Percentiles rank a stretch among this genome's conserved stretches.
These are phyloP conservation scores for Toxostoma redivivum DNA, from an alignment of 2,113 vertebrate genomes.

Conservation along the genomic window DNA sequence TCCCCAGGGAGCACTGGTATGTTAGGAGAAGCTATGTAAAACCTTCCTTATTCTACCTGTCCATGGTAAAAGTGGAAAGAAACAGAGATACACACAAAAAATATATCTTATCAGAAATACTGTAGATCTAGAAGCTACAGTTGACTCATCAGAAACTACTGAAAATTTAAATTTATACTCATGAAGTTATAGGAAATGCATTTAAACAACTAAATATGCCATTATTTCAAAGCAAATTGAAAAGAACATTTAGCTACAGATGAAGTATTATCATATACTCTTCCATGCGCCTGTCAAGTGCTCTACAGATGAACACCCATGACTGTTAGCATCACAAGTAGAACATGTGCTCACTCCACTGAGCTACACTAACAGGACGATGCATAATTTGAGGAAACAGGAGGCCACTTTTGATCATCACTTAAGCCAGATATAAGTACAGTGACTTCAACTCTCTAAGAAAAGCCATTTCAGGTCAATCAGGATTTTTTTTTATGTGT, in stretches of 20 bases:
- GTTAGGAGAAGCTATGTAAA: background rate
- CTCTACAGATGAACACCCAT: background rate
- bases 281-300: background rate
- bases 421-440: background rate
- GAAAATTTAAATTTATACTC: background rate
- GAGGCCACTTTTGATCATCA: background rate
- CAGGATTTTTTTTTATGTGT: background rate
- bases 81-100: background rate
- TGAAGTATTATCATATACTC: background rate
- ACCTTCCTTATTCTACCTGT: background rate
- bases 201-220: background rate
- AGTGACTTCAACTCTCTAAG: background rate
- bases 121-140: background rate
- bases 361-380: background rate
- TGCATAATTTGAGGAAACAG: background rate
- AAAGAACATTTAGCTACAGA: background rate
- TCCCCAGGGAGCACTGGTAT: background rate
- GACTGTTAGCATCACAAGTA: background rate
- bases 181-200: background rate
- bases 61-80: background rate
- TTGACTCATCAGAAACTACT: background rate
- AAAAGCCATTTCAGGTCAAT: background rate
- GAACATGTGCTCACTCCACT: background rate
- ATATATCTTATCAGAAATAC: background rate
- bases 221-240: background rate